Conservation (phyloP, 2,113 vertebrate genomes). For the Bufo gargarizans region DNA sequence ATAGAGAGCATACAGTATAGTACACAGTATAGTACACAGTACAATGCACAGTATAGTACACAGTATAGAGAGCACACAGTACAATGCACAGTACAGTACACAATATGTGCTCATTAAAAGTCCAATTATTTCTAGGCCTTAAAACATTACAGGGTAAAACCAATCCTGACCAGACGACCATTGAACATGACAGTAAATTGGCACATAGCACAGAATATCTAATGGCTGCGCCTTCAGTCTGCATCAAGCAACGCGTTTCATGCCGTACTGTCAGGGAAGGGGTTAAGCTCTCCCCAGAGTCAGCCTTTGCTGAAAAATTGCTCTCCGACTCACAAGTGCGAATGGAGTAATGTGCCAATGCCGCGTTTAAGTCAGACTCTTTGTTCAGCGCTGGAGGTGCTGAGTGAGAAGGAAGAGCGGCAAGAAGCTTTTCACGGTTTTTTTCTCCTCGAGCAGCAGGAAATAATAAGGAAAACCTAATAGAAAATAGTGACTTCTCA, state of each 20-base stretch:
- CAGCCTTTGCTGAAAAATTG: conserved; percentile 1
- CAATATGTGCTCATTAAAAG: neutral
- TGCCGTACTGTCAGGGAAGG: neutral
- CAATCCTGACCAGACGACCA: neutral
- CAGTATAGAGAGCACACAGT: neutral
- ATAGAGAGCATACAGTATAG: neutral
- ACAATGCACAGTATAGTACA: neutral
- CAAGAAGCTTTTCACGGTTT: conserved; percentile 33
- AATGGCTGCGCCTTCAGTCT: neutral
- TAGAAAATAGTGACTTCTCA: conserved; percentile 20
- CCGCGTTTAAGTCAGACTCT: neutral
- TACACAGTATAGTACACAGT: neutral
- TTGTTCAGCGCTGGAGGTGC: conserved; percentile 37
- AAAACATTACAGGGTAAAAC: neutral
- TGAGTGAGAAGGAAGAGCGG: conserved; percentile 36
- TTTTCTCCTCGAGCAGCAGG: conserved; percentile 12
- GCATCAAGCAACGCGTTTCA: neutral
- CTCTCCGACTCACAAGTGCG: conserved; percentile 6
- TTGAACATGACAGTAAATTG: neutral
- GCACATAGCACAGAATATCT: neutral
- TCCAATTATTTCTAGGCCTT: neutral
- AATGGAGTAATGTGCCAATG: conserved; percentile 5
- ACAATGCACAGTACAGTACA: too few species aligned
- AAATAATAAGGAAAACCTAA: neutral
- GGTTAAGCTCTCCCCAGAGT: conserved; percentile 15